Conservation (phyloP, 2,888 invertebrate genomes). For the Entomobrya multifasciata region DNA sequence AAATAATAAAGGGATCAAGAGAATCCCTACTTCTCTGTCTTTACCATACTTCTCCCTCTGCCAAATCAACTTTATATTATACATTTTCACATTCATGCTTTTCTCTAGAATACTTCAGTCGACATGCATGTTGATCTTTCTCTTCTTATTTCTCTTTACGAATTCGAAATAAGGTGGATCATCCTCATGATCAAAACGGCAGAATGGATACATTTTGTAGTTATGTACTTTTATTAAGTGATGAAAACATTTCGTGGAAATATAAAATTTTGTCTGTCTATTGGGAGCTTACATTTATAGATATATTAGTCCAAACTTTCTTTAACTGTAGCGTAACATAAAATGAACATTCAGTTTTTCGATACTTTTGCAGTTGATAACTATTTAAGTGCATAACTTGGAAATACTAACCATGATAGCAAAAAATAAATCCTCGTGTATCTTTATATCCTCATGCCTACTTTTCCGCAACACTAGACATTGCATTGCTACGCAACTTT, state of each 20-base stretch:
- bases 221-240: too few species aligned
- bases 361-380: too few species aligned
- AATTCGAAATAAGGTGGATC: slow-evolving; percentile 1
- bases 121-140: too few species aligned
- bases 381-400: too few species aligned
- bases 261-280: too few species aligned
- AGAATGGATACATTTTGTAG: too few species aligned
- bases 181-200: neutral
- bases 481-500: neutral
- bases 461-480: neutral
- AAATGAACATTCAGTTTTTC: too few species aligned
- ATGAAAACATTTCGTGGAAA: too few species aligned
- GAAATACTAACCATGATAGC: neutral
- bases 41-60: neutral
- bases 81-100: neutral
- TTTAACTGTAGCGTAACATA: too few species aligned
- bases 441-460: slow-evolving; percentile 7
- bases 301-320: too few species aligned
- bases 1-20: slow-evolving; percentile 67
- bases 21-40: slow-evolving; percentile 38
- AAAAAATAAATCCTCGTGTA: slow-evolving; percentile 31
- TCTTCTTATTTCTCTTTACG: neutral
- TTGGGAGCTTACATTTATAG: neutral
- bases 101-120: neutral
- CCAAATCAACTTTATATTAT: slow-evolving; percentile 10